Conservation (phyloP, 2,797 vertebrate genomes). For the Sebastes nivosus region DNA sequence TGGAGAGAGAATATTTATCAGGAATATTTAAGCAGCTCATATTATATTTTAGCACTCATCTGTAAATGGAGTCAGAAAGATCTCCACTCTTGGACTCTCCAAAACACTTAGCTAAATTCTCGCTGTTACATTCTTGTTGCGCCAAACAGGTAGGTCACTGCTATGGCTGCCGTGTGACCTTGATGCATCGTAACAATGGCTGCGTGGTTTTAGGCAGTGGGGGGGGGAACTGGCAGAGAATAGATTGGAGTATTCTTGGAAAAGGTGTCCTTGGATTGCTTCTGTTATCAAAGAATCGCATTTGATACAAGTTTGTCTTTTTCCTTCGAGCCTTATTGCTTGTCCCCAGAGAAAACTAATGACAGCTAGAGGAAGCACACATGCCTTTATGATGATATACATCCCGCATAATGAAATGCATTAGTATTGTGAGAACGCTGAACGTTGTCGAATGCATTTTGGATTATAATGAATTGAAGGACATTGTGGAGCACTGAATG, state of each 20-base stretch:
- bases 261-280: slow-evolving; percentile 78
- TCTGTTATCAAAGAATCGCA: slow-evolving; percentile 76
- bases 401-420: slow-evolving; percentile 55
- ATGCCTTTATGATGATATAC: slow-evolving; percentile 52
- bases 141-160: slow-evolving; percentile 78
- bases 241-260: slow-evolving; percentile 73
- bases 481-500: slow-evolving; percentile 47
- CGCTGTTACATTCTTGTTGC: slow-evolving; percentile 65
- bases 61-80: slow-evolving; percentile 72
- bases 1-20: background rate
- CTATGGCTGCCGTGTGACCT: slow-evolving; percentile 77
- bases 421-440: slow-evolving; percentile 33
- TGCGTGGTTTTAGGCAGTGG: slow-evolving; percentile 5
- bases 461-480: slow-evolving; percentile 64
- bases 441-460: slow-evolving; percentile 40
- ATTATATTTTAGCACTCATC: slow-evolving; percentile 77
- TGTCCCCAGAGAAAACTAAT: slow-evolving; percentile 61
- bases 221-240: slow-evolving; percentile 65
- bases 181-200: slow-evolving; percentile 77
- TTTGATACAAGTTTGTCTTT: slow-evolving; percentile 74
- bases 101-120: slow-evolving; percentile 78
- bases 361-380: slow-evolving; percentile 67
- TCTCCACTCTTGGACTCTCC: slow-evolving; percentile 77
- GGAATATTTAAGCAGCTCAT: slow-evolving; percentile 44
- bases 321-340: slow-evolving; percentile 59